Base-by-base conservation (phyloP, 1,140 invertebrate genomes). In the Chironomus striatipennis region DNA sequence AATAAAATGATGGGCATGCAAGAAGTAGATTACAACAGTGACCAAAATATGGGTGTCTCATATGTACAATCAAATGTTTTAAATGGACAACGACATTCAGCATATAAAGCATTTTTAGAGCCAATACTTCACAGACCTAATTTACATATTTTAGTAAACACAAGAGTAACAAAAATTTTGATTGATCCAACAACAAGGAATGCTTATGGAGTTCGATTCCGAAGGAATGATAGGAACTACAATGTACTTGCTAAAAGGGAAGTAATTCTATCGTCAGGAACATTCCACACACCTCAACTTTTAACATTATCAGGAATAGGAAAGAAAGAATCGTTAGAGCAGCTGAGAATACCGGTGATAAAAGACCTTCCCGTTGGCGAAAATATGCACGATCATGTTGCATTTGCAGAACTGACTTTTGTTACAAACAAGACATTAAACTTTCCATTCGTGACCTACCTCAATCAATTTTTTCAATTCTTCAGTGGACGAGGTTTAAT, bases 241-340 rank as follows among this genome's bases (percentile, higher is more conserved):
- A 80, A 79, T 47, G 84, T 87, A 7, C 82, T 81, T 74, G 89
- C 88, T 0, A 83, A 80, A n/a, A 90, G 87, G 77, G 91, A 92
- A 81, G 86, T 90, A 0, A 89, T 90, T 43, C 76, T 90, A 8
- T 88, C 90, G 43, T 91, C 90, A 9, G 93, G 92, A 0, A 85
- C 91, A 0, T 88, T 94, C 43, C 91, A 91, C 79, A 90, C 91
- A 1, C 91, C 93, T 0, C 91, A 94, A 80, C 77, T 95, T 8
- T 81, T 95, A 34, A 92, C 93, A 89, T 83, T 94, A 0, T 92
- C 91, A 1, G 93, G 93, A 0, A 85, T 95, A 7, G 93, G 93
- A 0, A 91, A 91, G 10, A 87, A 82, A 77, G 78, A 84, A 47
- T 84, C 88, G 75, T 78, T 97, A 2, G 80, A 88, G 72, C 85